phyloP scores from a whole-genome alignment of 2,888 invertebrate species.

The Muschampia plurimacula region DNA sequence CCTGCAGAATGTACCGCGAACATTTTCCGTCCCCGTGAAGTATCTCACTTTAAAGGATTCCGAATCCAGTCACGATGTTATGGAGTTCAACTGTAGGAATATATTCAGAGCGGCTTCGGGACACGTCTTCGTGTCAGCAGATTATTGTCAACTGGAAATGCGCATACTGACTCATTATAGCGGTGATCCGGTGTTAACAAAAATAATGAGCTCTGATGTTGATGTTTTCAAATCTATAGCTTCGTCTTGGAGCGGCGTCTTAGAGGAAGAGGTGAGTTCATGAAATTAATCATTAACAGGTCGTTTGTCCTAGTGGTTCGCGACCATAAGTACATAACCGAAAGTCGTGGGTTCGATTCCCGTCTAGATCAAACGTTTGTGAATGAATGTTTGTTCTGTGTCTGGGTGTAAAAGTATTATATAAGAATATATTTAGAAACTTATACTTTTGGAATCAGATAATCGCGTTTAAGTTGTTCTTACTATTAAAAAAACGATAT shows the following conservation, averaged over 20 bases:
- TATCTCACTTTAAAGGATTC: conserved; percentile 57
- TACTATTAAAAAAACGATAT: no score
- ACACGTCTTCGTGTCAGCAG: conserved; percentile 93
- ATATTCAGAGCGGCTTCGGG: conserved; percentile 88
- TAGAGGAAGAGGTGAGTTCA: conserved; percentile 85
- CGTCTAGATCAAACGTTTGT: no score
- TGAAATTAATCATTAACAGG: neutral
- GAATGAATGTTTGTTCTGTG: no score
- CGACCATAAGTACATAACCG: no score
- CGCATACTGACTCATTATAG: conserved; percentile 96
- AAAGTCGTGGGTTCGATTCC: no score
- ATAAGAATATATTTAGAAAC: no score
- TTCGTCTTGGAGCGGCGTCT: conserved; percentile 91
- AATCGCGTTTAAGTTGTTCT: no score
- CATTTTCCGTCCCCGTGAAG: conserved; percentile 87
- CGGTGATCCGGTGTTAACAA: conserved; percentile 88
- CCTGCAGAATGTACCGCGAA: conserved; percentile 94
- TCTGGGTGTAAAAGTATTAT: no score
- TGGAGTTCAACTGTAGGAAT: conserved; percentile 88
- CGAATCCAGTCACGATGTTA: conserved; percentile 57
- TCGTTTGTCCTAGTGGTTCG: no score
- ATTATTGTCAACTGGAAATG: conserved; percentile 98
- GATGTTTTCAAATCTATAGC: conserved; percentile 96
- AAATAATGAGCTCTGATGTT: conserved; percentile 87
- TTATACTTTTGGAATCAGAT: no score